Evolutionary conservation across 2,888 invertebrate species (phyloP).

Genomic region (Crioceris asparagi): DNA sequence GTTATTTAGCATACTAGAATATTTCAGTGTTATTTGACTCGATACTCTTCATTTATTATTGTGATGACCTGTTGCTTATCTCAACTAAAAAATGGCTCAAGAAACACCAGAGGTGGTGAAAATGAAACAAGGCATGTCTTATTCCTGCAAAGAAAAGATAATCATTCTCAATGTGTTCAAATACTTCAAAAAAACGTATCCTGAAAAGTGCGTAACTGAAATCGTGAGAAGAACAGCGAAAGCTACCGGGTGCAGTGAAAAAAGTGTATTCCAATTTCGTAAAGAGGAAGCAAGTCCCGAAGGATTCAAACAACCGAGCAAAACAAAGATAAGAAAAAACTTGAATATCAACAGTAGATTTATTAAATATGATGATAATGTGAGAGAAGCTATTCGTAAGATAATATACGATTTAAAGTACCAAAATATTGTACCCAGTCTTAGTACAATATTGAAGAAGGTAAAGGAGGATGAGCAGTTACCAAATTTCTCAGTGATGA

Average conservation of each 20-base stretch:
- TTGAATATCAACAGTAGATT: conserved; percentile 36
- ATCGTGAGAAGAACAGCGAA: conserved; percentile 33
- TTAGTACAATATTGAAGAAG: conserved; percentile 33
- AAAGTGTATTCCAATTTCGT: conserved; percentile 36
- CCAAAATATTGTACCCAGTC: conserved; percentile 31
- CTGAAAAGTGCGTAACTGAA: conserved; percentile 34
- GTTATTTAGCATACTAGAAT: too few relatives aligned
- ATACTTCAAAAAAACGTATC: conserved; percentile 31
- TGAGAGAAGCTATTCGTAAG: conserved; percentile 32
- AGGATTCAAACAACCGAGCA: conserved; percentile 35
- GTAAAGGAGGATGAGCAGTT: conserved; percentile 28
- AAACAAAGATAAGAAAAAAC: conserved; percentile 34
- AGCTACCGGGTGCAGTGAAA: conserved; percentile 37
- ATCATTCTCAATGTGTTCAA: conserved; percentile 38
- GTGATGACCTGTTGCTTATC: too few relatives aligned
- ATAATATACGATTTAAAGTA: conserved; percentile 34
- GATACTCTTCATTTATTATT: too few relatives aligned
- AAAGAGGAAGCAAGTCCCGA: conserved; percentile 35
- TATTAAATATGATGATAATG: conserved; percentile 33
- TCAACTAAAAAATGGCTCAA: too few relatives aligned
- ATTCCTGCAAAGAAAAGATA: conserved; percentile 36
- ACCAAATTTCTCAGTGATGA: conserved; percentile 37
- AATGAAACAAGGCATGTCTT: conserved; percentile 39
- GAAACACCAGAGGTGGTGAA: conserved; percentile 33
- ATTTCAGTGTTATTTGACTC: too few relatives aligned